A percentile compares a stretch with the other conserved stretches of the same genome.
Conservation (phyloP, 2,888 invertebrate species). For the Mycogona germanica region DNA sequence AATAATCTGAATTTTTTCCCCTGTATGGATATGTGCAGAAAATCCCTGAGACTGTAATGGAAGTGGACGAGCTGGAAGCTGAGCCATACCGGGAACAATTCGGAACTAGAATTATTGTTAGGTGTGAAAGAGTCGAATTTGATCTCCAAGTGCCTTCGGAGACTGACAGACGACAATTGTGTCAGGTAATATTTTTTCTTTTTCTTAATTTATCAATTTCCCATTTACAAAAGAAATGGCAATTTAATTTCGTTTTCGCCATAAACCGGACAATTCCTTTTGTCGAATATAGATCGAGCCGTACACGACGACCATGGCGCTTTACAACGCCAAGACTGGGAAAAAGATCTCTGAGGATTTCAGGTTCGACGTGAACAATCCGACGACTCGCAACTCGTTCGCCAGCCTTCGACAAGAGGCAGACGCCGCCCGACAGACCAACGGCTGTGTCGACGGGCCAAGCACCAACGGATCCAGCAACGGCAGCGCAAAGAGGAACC, state of each 20-base stretch:
- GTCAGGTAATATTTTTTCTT: slow-evolving; percentile 40
- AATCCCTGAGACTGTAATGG: slow-evolving; percentile 19
- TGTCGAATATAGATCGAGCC: slow-evolving; percentile 60
- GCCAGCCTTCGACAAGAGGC: no score
- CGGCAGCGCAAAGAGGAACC: slow-evolving; percentile 13
- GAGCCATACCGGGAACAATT: slow-evolving; percentile 59
- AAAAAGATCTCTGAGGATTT: slow-evolving; percentile 88
- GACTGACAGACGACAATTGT: slow-evolving; percentile 57
- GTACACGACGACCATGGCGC: slow-evolving; percentile 74
- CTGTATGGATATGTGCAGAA: no score
- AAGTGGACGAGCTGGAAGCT: slow-evolving; percentile 28
- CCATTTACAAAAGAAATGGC: not conserved
- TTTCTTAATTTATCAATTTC: not conserved
- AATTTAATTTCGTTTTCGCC: not conserved
- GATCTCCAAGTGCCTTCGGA: slow-evolving; percentile 68
- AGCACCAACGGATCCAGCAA: no score
- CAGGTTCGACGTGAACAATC: slow-evolving; percentile 73
- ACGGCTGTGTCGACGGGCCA: slow-evolving; percentile 36
- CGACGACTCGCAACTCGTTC: slow-evolving; percentile 50
- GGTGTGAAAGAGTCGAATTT: slow-evolving; percentile 71
- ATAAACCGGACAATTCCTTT: slow-evolving; percentile 9
- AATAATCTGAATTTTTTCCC: no score
- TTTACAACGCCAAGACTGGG: slow-evolving; percentile 79
- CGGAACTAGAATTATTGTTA: slow-evolving; percentile 68
- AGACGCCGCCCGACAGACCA: no score